These are phyloP conservation scores for Plusia festucae DNA, from an alignment of 2,888 invertebrate species.

Conservation along the genomic window DNA sequence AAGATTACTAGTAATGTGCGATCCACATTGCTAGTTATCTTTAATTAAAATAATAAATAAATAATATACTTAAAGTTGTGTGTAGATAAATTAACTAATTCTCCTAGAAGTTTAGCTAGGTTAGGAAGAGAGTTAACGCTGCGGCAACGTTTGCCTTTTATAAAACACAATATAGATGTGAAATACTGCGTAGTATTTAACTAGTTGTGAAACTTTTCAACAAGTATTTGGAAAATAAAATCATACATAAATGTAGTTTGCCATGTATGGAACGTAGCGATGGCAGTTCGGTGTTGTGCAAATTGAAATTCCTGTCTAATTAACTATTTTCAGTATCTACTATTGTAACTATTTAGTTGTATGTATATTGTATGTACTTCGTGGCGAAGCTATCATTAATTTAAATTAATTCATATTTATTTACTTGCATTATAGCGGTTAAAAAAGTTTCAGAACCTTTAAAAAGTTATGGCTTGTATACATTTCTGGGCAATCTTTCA, in stretches of 20 bases:
- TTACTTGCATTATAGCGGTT: too few species aligned
- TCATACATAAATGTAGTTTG: neutral
- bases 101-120: neutral
- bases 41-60: too few species aligned
- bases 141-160: neutral
- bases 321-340: too few species aligned
- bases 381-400: too few species aligned
- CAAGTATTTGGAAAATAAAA: neutral
- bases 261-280: neutral
- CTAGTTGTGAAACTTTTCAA: neutral
- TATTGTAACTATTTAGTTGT: too few species aligned
- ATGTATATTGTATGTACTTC: too few species aligned
- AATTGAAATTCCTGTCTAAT: too few species aligned
- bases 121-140: neutral
- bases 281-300: too few species aligned
- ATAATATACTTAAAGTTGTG: neutral
- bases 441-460: too few species aligned
- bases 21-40: too few species aligned
- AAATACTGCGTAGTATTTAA: neutral
- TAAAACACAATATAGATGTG: neutral
- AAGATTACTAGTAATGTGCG: too few species aligned
- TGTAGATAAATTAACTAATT: slow-evolving; percentile 1
- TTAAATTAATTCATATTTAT: too few species aligned
- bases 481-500: neutral
- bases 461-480: neutral